A percentile compares a stretch with the other conserved stretches of the same genome.
phyloP scores from a whole-genome alignment of 2,797 vertebrate genomes.

The Orestias chungarensis region DNA sequence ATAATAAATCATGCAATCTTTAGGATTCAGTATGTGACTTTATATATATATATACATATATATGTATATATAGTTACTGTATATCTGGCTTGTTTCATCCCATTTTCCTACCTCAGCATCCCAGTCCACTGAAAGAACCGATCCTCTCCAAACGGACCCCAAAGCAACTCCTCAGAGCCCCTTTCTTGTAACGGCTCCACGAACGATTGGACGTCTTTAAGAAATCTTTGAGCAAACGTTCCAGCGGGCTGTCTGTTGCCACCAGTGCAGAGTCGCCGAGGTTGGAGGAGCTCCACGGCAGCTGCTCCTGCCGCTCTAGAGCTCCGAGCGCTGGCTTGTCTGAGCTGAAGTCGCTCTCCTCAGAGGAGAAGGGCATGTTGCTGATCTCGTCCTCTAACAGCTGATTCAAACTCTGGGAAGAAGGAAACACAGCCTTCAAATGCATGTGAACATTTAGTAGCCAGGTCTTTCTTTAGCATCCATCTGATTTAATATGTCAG shows the following conservation, averaged over 20 bases:
- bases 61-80: too few species aligned
- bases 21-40: too few species aligned
- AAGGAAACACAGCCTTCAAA: background rate
- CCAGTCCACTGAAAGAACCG: conserved; percentile 83
- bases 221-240: conserved; percentile 74
- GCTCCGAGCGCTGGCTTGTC: conserved; percentile 50
- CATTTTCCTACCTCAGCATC: conserved; percentile 68
- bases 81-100: too few species aligned
- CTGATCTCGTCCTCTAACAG: conserved; percentile 68
- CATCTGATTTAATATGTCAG: background rate
- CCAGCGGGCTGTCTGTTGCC: conserved; percentile 50
- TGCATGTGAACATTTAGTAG: background rate
- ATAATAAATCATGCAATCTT: background rate
- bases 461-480: background rate
- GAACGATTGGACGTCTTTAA: conserved; percentile 78
- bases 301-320: conserved; percentile 16
- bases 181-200: conserved; percentile 80
- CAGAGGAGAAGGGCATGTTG: conserved; percentile 40
- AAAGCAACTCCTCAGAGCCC: conserved; percentile 81
- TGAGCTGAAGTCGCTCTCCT: conserved; percentile 37
- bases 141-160: conserved; percentile 82
- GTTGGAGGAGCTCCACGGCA: conserved; percentile 51
- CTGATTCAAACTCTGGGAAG: conserved; percentile 69
- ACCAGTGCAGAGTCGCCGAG: conserved; percentile 42
- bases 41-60: too few species aligned